These are phyloP conservation scores for Tragelaphus imberbis DNA, from an alignment of 2,113 vertebrate species.

Conservation along the genomic window DNA sequence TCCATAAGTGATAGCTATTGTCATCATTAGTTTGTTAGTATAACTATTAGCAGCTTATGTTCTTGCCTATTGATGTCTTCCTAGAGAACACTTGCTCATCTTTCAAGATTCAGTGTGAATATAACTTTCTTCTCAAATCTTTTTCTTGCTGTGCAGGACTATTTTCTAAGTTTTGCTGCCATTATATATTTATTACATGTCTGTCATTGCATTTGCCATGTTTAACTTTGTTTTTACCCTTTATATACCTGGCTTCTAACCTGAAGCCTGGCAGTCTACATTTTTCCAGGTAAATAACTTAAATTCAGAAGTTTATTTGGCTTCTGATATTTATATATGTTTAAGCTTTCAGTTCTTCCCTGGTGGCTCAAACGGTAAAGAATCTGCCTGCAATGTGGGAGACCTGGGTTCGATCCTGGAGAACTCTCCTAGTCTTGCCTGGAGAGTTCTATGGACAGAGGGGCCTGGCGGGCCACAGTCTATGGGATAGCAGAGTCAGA, in stretches of 20 bases:
- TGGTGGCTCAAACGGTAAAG: neutral
- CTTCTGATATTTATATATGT: neutral
- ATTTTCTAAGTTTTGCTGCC: neutral
- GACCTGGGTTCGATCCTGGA: neutral
- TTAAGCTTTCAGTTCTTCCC: neutral
- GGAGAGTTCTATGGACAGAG: neutral
- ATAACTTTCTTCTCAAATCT: neutral
- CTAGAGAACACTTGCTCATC: neutral
- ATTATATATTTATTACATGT: neutral
- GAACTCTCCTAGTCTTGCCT: neutral
- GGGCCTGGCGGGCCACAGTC: neutral
- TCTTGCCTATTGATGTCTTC: neutral
- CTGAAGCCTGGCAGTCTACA: neutral
- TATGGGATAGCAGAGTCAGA: neutral
- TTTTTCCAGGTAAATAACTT: neutral
- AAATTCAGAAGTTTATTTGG: neutral
- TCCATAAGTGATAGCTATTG: neutral
- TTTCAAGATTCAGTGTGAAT: neutral
- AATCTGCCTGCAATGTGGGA: neutral
- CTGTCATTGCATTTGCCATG: neutral
- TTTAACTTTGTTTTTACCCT: neutral
- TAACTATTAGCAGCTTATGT: neutral
- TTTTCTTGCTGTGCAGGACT: neutral
- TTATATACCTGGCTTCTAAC: neutral
- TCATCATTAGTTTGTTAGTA: neutral